Evolutionary conservation across 2,113 vertebrate species (phyloP), one percentile per base, ranked within the genome.

Genomic region (Gyps fulvus): DNA sequence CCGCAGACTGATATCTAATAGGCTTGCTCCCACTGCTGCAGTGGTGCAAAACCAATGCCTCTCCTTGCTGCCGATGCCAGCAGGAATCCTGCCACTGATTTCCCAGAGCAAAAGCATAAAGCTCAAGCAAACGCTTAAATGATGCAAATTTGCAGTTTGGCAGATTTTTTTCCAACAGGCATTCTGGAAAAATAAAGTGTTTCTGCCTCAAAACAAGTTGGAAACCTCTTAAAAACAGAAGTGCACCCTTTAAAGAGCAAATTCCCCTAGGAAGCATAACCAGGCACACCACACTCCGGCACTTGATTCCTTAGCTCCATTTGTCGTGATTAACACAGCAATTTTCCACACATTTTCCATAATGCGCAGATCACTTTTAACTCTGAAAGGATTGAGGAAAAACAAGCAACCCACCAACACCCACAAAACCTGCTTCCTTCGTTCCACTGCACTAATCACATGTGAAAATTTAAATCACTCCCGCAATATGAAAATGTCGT

Each of bases 381-480:
- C 50, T 87, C 90, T 1, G 9, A 55, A 80, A 62, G 57, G 81
- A 88, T 2, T 50, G 69, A 34, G 62, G 74, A 11, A 31, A 70
- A 90, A 45, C 74, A 79, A 83, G 65, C 71, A 54, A 38, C 62
- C 25, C 95, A 66, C 58, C 1, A 3, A 86, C 67, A 92, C 62
- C 93, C 78, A 91, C 91, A 73, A 85, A 97, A 96, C 67, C 70
- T 66, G 91, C 88, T 94, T 63, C 38, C 57, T 93, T 20, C 10
- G 2, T 59, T 94, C 66, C 84, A 82, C 49, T 34, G 85, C 70
- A 3, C 85, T 16, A 74, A 85, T 81, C 66, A 59, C 58, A 67
- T 45, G 65, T 62, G 70, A 95, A 67, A 83, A 90, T 72, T 91
- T 70, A 84, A 89, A 95, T 93, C 89, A 52, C 69, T 83, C 63